phyloP scores from a whole-genome alignment of 2,113 vertebrate species.

The Ardeotis arabs region DNA sequence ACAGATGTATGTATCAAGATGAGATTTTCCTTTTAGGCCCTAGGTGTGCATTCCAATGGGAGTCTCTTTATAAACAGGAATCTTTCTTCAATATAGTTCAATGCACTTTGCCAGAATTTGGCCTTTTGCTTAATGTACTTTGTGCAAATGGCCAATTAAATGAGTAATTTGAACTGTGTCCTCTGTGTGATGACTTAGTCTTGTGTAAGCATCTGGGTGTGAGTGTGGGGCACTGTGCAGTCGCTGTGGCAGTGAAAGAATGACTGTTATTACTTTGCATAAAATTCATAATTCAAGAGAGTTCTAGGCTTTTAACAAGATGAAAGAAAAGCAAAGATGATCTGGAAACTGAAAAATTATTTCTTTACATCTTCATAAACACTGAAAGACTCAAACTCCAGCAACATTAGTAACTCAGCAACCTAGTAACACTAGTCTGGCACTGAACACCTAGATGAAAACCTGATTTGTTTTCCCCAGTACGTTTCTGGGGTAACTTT shows the following conservation, averaged over 20 bases:
- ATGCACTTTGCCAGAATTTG: background rate
- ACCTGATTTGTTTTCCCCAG: background rate
- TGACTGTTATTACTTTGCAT: background rate
- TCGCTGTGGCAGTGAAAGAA: background rate
- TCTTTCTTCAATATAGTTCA: background rate
- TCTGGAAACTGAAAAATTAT: background rate
- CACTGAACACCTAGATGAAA: background rate
- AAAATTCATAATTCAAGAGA: background rate
- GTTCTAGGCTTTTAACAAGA: background rate
- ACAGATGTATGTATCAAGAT: background rate
- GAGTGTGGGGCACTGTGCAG: background rate
- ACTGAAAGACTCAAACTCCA: background rate
- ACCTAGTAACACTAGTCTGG: background rate
- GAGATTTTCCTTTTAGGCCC: background rate
- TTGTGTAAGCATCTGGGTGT: background rate
- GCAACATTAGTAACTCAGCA: background rate
- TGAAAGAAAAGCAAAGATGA: background rate
- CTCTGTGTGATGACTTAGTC: background rate
- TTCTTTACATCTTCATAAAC: background rate
- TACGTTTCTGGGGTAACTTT: background rate
- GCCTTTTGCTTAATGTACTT: conserved; percentile 27
- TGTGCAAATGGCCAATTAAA: background rate
- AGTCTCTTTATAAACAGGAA: background rate
- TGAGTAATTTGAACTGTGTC: background rate
- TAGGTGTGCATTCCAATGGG: background rate